Conservation (phyloP, 2,888 invertebrate genomes). For the Toxonevra muliebris region DNA sequence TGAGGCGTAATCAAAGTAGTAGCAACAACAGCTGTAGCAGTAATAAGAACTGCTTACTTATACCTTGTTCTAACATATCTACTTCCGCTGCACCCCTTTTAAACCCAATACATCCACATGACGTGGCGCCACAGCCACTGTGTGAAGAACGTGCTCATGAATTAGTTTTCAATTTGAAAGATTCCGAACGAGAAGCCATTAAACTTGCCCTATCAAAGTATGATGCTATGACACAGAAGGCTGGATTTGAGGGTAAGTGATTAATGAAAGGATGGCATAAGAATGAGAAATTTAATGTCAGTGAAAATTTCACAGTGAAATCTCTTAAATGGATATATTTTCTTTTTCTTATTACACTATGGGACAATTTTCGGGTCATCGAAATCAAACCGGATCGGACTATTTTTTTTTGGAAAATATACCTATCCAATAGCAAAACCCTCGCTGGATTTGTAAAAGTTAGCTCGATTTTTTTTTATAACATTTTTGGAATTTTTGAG, state of each 20-base stretch:
- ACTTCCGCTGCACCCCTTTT: constrained; percentile 7
- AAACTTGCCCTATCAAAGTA: constrained; percentile 76
- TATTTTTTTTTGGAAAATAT: too few species aligned
- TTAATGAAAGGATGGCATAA: constrained; percentile 19
- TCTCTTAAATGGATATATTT: background rate
- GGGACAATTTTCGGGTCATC: too few species aligned
- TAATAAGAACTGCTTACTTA: constrained; percentile 29
- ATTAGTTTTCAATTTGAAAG: constrained; percentile 75
- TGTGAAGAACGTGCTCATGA: constrained; percentile 79
- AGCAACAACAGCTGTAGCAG: constrained; percentile 2
- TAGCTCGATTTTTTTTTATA: too few species aligned
- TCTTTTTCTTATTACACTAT: constrained; percentile 2
- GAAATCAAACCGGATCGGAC: too few species aligned
- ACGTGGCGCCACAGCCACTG: constrained; percentile 56
- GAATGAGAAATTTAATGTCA: background rate
- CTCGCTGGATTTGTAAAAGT: too few species aligned
- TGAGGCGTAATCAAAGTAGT: constrained; percentile 9
- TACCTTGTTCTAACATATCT: constrained; percentile 13
- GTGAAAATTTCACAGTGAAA: background rate
- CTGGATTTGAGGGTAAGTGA: constrained; percentile 78
- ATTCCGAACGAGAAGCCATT: constrained; percentile 76
- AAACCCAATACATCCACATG: constrained; percentile 10
- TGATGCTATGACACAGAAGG: constrained; percentile 78
- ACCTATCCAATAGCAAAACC: too few species aligned
- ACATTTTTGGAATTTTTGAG: too few species aligned